Conservation (phyloP, 2,888 invertebrate genomes). For the Limenitis camilla region DNA sequence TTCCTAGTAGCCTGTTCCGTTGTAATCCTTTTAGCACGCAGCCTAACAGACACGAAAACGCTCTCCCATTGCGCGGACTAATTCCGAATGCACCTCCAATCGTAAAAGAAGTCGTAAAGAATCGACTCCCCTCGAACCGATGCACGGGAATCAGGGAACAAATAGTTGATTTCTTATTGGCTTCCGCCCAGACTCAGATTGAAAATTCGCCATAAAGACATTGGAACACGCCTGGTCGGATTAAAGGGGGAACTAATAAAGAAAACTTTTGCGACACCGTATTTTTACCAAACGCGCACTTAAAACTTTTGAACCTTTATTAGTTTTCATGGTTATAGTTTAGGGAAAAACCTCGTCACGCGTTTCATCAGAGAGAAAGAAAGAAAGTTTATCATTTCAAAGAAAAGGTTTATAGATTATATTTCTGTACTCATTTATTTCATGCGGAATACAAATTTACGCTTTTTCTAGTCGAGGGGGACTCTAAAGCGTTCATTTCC, state of each 20-base stretch:
- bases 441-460: conserved; percentile 36
- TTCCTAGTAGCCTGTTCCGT: conserved; percentile 51
- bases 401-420: too few species aligned
- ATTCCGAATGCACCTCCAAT: conserved; percentile 74
- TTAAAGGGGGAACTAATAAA: conserved; percentile 74
- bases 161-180: conserved; percentile 75
- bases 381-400: too few species aligned
- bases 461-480: too few species aligned
- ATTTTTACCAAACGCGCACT: conserved; percentile 69
- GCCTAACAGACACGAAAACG: conserved; percentile 68
- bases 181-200: conserved; percentile 71
- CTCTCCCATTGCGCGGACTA: conserved; percentile 63
- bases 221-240: conserved; percentile 70
- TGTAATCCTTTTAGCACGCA: conserved; percentile 71
- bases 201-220: conserved; percentile 75
- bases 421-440: conserved; percentile 25
- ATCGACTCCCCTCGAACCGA: conserved; percentile 64
- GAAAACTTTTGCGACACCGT: conserved; percentile 74
- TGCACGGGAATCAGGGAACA: conserved; percentile 69
- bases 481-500: too few species aligned
- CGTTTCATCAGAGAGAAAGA: conserved; percentile 14
- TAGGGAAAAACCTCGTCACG: conserved; percentile 43
- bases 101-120: conserved; percentile 75
- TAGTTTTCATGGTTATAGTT: conserved; percentile 58
- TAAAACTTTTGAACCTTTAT: conserved; percentile 66